These are phyloP conservation scores for Aix galericulata DNA, from an alignment of 2,113 vertebrate genomes.

Conservation along the genomic window DNA sequence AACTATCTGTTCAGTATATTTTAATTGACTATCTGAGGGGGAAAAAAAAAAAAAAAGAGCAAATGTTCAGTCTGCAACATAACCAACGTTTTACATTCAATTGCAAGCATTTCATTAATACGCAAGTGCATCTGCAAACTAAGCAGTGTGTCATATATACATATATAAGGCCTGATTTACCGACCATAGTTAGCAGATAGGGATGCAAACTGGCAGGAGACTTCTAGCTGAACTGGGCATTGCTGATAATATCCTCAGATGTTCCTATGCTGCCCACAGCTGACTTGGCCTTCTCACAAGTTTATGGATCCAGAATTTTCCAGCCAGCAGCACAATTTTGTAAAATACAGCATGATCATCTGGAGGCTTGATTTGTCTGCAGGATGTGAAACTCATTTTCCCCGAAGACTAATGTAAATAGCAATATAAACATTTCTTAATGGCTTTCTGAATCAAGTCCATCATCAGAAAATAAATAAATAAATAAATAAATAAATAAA, in stretches of 20 bases:
- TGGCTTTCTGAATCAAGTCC: neutral
- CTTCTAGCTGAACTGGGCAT: neutral
- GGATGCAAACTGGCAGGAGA: neutral
- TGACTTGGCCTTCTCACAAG: neutral
- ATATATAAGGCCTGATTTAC: neutral
- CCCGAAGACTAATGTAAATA: neutral
- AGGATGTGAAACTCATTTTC: neutral
- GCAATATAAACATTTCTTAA: neutral
- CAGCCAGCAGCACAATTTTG: neutral
- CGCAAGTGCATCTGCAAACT: neutral
- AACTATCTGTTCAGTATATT: neutral
- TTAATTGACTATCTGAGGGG: neutral
- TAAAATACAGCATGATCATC: neutral
- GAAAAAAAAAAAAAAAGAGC: neutral
- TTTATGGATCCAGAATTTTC: neutral
- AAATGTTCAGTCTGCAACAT: neutral
- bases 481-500: neutral
- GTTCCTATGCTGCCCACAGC: neutral
- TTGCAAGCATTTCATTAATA: neutral
- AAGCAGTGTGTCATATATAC: neutral
- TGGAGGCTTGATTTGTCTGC: neutral
- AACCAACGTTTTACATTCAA: neutral
- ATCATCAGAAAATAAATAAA: neutral
- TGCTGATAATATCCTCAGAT: neutral
- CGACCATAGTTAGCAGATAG: neutral